These are phyloP conservation scores for Limnephilus marmoratus DNA, from an alignment of 2,888 invertebrate genomes.

Conservation along the genomic window DNA sequence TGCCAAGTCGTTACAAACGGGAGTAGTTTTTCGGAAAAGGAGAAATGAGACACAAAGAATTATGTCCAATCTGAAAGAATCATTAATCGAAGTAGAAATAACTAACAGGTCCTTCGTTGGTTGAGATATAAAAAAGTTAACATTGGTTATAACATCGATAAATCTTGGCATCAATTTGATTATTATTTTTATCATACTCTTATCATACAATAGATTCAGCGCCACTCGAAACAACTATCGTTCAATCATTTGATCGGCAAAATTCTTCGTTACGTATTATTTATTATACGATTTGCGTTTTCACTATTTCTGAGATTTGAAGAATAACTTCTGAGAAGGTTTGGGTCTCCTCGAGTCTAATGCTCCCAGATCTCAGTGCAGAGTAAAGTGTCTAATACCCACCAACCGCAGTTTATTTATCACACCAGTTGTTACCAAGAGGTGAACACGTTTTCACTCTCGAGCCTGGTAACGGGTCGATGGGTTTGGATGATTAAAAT, in stretches of 20 bases:
- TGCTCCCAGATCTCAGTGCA: background rate
- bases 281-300: background rate
- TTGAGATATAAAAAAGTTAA: background rate
- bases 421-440: background rate
- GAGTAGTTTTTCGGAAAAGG: background rate
- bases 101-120: background rate
- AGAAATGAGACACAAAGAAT: background rate
- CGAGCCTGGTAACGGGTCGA: conserved; percentile 32
- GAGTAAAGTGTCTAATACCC: background rate
- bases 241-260: background rate
- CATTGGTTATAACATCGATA: background rate
- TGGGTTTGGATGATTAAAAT: conserved; percentile 26
- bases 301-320: background rate
- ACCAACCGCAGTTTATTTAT: background rate
- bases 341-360: background rate
- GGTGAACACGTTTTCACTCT: conserved; percentile 46
- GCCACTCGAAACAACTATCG: background rate
- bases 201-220: background rate
- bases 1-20: background rate
- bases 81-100: background rate
- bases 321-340: background rate
- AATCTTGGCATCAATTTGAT: background rate
- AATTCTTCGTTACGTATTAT: background rate
- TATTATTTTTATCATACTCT: no score
- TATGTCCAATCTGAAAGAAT: background rate